Conservation (phyloP, 2,797 vertebrate genomes). For the Huso huso region DNA sequence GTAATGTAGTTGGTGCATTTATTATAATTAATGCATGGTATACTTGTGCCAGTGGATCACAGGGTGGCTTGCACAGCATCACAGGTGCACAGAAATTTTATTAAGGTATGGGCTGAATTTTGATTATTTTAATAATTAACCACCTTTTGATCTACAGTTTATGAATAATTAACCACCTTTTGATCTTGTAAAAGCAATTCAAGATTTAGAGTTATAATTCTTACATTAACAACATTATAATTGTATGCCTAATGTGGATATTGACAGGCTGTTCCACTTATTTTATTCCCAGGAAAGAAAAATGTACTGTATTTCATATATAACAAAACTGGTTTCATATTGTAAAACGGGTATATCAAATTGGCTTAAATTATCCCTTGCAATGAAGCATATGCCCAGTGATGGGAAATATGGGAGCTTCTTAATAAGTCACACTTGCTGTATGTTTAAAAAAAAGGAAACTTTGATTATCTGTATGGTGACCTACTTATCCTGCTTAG, state of each 20-base stretch:
- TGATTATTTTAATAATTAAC: too few species aligned
- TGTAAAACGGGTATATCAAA: too few species aligned
- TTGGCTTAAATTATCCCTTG: too few species aligned
- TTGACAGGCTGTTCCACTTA: neutral
- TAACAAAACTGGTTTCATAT: neutral
- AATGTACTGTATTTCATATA: neutral
- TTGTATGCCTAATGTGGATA: neutral
- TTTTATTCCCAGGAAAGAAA: slow-evolving; percentile 2
- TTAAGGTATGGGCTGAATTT: too few species aligned
- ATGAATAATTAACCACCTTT: slow-evolving; percentile 2
- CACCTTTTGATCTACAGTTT: slow-evolving; percentile 2
- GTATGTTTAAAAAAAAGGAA: neutral
- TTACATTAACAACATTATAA: neutral
- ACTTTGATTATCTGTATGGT: neutral
- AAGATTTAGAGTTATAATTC: neutral
- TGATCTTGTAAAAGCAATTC: slow-evolving; percentile 1
- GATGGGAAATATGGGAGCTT: too few species aligned
- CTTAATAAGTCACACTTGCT: neutral
- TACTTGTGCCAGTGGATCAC: neutral
- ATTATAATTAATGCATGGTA: neutral
- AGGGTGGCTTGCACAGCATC: neutral
- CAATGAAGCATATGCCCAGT: too few species aligned
- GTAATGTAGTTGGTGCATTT: neutral
- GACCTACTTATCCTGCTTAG: neutral
- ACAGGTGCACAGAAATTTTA: too few species aligned